Evolutionary conservation across 2,888 invertebrate genomes (phyloP).

Genomic region (Troides aeacus): DNA sequence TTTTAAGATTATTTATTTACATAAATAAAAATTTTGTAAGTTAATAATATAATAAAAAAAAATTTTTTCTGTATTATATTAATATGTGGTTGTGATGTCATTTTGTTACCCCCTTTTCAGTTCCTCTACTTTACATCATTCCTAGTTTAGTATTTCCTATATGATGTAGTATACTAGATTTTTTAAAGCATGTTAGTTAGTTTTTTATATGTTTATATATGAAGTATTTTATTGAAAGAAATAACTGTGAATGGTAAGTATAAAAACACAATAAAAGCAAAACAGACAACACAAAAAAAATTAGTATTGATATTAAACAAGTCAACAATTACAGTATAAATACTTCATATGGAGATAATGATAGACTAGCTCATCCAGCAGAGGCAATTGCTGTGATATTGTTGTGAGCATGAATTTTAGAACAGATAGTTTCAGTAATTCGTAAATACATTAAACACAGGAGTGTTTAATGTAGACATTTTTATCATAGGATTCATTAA

Average conservation of each 20-base stretch:
- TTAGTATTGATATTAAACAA: not conserved
- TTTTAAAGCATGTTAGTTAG: not conserved
- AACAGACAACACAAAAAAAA: not conserved
- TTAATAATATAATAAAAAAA: slow-evolving; percentile 75
- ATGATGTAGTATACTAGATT: not conserved
- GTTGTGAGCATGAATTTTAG: too few species aligned
- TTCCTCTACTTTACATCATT: slow-evolving; percentile 19
- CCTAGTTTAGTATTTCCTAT: not conserved
- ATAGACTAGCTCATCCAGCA: too few species aligned
- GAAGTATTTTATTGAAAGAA: not conserved
- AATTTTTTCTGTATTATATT: slow-evolving; percentile 71
- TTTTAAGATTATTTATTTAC: slow-evolving; percentile 70
- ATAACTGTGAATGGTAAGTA: not conserved
- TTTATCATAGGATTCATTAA: too few species aligned
- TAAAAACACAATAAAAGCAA: not conserved
- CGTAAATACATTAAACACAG: too few species aligned
- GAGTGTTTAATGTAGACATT: too few species aligned
- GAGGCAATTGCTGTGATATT: too few species aligned
- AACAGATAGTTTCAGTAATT: too few species aligned
- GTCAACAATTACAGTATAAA: not conserved
- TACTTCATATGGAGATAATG: not conserved
- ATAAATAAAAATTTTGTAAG: slow-evolving; percentile 70
- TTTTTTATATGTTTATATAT: not conserved
- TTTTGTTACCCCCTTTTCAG: slow-evolving; percentile 42
- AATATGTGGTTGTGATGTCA: slow-evolving; percentile 52